Percentiles rank a stretch among this genome's conserved stretches.
These are phyloP conservation scores for Turritopsis rubra DNA, from an alignment of 30 jellyfish, hydroid and myxozoan species.

Conservation along the genomic window DNA sequence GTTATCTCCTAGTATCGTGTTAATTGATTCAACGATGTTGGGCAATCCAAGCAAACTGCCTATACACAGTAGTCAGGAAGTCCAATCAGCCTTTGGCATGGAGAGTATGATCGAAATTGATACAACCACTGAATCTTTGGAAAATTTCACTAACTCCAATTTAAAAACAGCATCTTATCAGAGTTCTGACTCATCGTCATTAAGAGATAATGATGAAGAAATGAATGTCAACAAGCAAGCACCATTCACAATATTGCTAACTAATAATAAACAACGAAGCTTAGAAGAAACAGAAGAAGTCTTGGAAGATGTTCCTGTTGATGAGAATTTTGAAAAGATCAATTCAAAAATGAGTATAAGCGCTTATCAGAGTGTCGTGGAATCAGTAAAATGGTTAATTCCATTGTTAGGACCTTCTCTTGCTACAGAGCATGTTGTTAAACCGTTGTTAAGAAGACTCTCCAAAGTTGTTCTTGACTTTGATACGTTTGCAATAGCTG, in stretches of 20 bases:
- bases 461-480: slow-evolving; percentile 13
- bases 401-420: slow-evolving; percentile 94
- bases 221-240: neutral
- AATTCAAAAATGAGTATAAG: neutral
- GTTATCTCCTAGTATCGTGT: neutral
- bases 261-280: neutral
- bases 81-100: neutral
- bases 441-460: slow-evolving; percentile 18
- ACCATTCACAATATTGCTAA: neutral
- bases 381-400: slow-evolving; percentile 55
- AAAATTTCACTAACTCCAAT: neutral
- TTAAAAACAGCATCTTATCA: neutral
- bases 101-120: slow-evolving; percentile 1
- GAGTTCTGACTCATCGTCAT: neutral
- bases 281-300: slow-evolving; percentile 16
- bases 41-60: neutral
- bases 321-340: slow-evolving; percentile 1
- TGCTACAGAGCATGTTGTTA: slow-evolving; percentile 49
- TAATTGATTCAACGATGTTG: neutral
- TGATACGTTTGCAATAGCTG: neutral
- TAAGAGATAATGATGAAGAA: slow-evolving; percentile 3
- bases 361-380: slow-evolving; percentile 22
- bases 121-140: slow-evolving; percentile 2
- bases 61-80: neutral
- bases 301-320: neutral